Conservation (phyloP, 2,888 invertebrate genomes). For the Lithophane ornitopus region DNA sequence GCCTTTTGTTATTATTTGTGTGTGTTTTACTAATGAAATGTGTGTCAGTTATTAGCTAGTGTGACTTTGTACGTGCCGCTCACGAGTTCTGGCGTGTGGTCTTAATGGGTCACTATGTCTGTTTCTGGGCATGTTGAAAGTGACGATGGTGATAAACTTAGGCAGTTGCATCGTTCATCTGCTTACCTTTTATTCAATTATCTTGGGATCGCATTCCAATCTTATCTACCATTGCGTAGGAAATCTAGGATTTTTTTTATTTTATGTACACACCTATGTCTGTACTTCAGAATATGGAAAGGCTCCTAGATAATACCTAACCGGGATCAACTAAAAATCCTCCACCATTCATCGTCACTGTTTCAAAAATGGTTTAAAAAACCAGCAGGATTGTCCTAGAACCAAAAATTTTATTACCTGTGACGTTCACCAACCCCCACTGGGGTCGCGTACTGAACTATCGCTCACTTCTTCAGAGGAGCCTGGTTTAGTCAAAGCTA, state of each 20-base stretch:
- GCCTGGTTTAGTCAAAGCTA: not conserved
- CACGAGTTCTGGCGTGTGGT: not conserved
- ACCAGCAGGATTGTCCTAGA: not conserved
- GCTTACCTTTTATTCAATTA: not conserved
- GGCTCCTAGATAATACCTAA: not conserved
- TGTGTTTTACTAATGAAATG: constrained; percentile 64
- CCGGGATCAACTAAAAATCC: not conserved
- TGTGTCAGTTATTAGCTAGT: constrained; percentile 35
- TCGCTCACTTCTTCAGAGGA: not conserved
- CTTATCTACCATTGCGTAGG: not conserved
- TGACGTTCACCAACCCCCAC: not conserved
- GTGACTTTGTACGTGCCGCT: constrained; percentile 25
- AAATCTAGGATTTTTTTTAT: not conserved
- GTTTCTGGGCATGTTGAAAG: constrained; percentile 9
- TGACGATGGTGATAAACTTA: constrained; percentile 5
- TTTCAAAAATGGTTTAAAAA: not conserved
- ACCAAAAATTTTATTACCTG: not conserved
- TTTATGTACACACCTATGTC: too few species aligned
- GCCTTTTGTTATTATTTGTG: constrained; percentile 57
- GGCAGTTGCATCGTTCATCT: not conserved
- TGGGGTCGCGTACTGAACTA: too few species aligned
- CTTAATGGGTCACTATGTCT: constrained; percentile 37
- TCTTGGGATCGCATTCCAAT: not conserved
- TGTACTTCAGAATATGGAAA: not conserved
- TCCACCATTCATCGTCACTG: not conserved